Conservation (phyloP, 2,888 invertebrate species). For the Cerceris rybyensis region DNA sequence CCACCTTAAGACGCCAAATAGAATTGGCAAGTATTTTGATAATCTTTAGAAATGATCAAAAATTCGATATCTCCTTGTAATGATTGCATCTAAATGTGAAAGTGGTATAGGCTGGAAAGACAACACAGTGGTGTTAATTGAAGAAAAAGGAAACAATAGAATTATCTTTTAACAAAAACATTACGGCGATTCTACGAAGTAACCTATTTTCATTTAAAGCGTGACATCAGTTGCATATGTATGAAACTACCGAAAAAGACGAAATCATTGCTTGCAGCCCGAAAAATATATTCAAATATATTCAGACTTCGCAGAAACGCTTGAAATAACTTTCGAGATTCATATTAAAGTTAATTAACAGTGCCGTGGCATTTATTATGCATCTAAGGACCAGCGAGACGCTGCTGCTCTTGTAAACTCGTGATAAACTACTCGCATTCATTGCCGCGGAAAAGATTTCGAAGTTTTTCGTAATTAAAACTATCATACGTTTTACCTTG, state of each 20-base stretch:
- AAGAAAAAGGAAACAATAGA: too few species aligned
- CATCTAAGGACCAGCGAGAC: slow-evolving; percentile 2
- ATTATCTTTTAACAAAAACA: background rate
- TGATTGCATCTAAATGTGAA: too few species aligned
- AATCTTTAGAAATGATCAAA: too few species aligned
- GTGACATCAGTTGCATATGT: slow-evolving; percentile 32
- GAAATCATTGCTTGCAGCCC: slow-evolving; percentile 28
- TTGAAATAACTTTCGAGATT: slow-evolving; percentile 21
- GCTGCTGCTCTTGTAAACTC: background rate
- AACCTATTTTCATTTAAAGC: slow-evolving; percentile 17
- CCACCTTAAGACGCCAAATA: too few species aligned
- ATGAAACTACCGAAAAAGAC: slow-evolving; percentile 19
- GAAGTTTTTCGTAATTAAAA: slow-evolving; percentile 16
- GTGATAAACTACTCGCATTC: background rate
- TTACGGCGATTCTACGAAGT: background rate
- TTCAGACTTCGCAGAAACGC: slow-evolving; percentile 27
- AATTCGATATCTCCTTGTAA: too few species aligned
- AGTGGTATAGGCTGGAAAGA: too few species aligned
- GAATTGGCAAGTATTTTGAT: too few species aligned
- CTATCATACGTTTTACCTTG: slow-evolving; percentile 5
- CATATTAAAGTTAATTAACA: slow-evolving; percentile 39
- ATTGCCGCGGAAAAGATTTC: background rate
- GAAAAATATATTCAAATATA: slow-evolving; percentile 49
- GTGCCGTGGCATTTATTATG: slow-evolving; percentile 28
- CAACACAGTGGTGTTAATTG: too few species aligned